Conservation (phyloP, 2,888 invertebrate genomes). For the Ormyrus nitidulus region DNA sequence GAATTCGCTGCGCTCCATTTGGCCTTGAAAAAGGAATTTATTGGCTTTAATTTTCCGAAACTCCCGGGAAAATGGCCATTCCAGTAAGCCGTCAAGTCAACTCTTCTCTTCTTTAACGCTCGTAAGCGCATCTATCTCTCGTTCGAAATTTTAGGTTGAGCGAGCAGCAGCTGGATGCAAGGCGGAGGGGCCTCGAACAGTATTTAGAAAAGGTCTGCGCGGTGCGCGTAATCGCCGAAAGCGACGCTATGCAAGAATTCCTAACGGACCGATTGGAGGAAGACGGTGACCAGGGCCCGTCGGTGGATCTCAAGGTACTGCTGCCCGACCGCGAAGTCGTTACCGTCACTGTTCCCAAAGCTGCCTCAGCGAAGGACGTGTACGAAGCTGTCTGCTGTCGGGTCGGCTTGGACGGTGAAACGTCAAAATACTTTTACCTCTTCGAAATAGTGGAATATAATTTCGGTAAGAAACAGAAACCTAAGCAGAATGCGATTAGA, state of each 20-base stretch:
- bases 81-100: constrained; percentile 76
- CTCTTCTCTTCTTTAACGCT: neutral
- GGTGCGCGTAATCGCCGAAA: constrained; percentile 97
- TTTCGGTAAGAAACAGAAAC: constrained; percentile 83
- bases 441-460: constrained; percentile 98
- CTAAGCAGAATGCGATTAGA: neutral
- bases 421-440: constrained; percentile 93
- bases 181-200: constrained; percentile 95
- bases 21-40: constrained; percentile 93
- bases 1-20: constrained; percentile 95
- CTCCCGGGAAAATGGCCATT: constrained; percentile 99
- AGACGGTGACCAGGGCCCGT: constrained; percentile 84
- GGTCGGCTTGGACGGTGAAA: constrained; percentile 87
- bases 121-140: neutral
- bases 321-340: constrained; percentile 94
- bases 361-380: constrained; percentile 92
- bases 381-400: constrained; percentile 91
- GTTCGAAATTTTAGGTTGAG: constrained; percentile 79
- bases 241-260: constrained; percentile 98
- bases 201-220: constrained; percentile 99
- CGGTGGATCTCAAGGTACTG: constrained; percentile 87
- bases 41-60: constrained; percentile 97
- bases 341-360: constrained; percentile 91
- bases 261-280: constrained; percentile 91
- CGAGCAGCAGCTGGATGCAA: constrained; percentile 96